Base-by-base conservation (phyloP, 2,113 vertebrate genomes). In the Chlamydotis undulata region DNA sequence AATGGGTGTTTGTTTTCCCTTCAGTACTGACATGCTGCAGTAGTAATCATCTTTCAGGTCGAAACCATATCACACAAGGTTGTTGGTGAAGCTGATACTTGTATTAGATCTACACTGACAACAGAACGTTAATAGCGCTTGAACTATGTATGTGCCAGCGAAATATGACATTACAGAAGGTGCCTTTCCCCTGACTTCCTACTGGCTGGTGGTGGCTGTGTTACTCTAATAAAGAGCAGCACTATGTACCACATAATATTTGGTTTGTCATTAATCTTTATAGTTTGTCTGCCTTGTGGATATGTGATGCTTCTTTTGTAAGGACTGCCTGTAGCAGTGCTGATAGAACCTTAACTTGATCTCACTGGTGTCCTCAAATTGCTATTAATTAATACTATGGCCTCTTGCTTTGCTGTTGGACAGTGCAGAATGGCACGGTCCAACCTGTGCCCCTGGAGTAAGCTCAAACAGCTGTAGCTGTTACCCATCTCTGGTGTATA, bases 1-100 rank as follows among this genome's bases (percentile, higher is more conserved):
- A 68, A 68, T n/a, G 57, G 41, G 13, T 81, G 33, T 71, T 95
- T 78, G 22, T 87, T 95, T 95, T 82, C 65, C 53, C 24, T 89
- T 87, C 49, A 37, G 16, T 63, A 55, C 53, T 59, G 75, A 61
- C 35, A n/a, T 17, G 24, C 39, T 71, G 87, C 49, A 79, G 56
- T 59, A 71, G 61, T 64, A 71, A 64, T 76, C 52, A 64, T 28
- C 60, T 92, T 86, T 75, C 45, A 79, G 61, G 73, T 89, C 57
- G 78, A 84, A 94, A 53, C 16, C 19, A 3, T 59, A 68, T 65
- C 89, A 49, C 33, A 39, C 28, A 55, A 84, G 43, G 29, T 61
- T 83, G 0, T 52, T 86, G 33, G 64, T 15, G 64, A 75, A 70
- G 53, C 52, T 69, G 49, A 57, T 78, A 33, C 29, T 80, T 87